Evolutionary conservation across 2,797 vertebrate species (phyloP), one percentile per base, ranked within the genome.

Genomic region (Coregonus sp.): DNA sequence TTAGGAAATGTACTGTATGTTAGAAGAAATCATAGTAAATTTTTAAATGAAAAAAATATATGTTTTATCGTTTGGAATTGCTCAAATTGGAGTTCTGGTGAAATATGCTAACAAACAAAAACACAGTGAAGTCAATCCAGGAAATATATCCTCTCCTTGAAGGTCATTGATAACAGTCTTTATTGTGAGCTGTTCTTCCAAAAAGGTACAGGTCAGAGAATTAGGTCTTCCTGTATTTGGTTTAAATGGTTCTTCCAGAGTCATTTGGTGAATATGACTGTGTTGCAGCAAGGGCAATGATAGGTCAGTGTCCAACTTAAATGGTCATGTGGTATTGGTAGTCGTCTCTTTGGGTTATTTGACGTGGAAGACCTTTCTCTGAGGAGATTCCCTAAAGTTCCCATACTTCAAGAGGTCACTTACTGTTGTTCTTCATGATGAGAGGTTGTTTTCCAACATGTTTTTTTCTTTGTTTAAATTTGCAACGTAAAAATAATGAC

Each of bases 341-440:
- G 79, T 82, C 74, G 80, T 89, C 76, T 93, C 92, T 93, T 93
- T 93, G 92, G 92, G 83, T 90, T 81, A 74, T 88, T 84, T 72
- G 65, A 84, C 81, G 52, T 79, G 80, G 74, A 85, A 85, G 85
- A 92, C 85, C 83, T 86, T 80, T 79, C 81, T 77, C 87, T 40
- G 56, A 63, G 56, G 35, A 73, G 33, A 63, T 72, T 72, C 31
- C 83, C 72, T 47, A 47, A 59, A 63, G 59, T 59, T 59, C 7
- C 51, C 51, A 33, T 35, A 18, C 52, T 56, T 88, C 86, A 51
- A 87, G 40, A 74, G 61, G 67, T 72, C 85, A 79, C 76, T 81
- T 31, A 82, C 84, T 77, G 84, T 80, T 86, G 82, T 89, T 88
- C 18, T 59, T 80, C 75, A 86, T 5, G 79, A 80, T 1, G 12